Evolutionary conservation across 2,888 invertebrate species (phyloP), one percentile per base, ranked within the genome.

Genomic region (Gisinianus flammeolus): DNA sequence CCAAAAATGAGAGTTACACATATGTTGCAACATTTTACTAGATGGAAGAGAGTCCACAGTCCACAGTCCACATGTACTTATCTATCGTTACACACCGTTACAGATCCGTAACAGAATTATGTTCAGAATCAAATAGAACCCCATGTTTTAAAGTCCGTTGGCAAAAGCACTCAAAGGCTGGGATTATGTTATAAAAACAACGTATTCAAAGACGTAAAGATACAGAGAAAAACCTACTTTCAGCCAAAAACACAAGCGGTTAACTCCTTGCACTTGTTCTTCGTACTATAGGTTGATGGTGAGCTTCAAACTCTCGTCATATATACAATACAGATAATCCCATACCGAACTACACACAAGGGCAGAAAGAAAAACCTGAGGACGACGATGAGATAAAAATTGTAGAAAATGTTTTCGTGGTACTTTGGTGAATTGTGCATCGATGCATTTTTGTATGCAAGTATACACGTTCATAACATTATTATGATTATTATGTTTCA

Each of bases 21-120:
- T 35, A 35, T 35, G 35, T 35, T 35, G 35, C 35, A 35, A 44
- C 19, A 1, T 44, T 44, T 12, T 6, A 44, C 2, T 44, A 19
- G 12, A 44, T n/a, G n/a, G n/a, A n/a, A n/a, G n/a, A n/a, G n/a
- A n/a, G n/a, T n/a, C n/a, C n/a, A n/a, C n/a, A n/a, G n/a, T 44
- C 35, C 12, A 35, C 35, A 44, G 19, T 44, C 44, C 3, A 44
- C 35, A n/a, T 35, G 35, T 28, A 62, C 8, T 62, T 44, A 16
- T 26, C 22, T 62, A 26, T 16, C 68, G 76, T 67, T 76, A 76
- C 68, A 76, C 76, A 76, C 68, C 68, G 68, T 22, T 56, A 76
- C 26, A 33, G 67, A 67, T 68, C 52, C 76, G 76, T 66, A 76
- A 76, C 76, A 52, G 44, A 58, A 72, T 35, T n/a, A 72, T 26